Evolutionary conservation across 2,888 invertebrate genomes (phyloP), one percentile per base, ranked within the genome.

Genomic region (Matsumyia berberina): DNA sequence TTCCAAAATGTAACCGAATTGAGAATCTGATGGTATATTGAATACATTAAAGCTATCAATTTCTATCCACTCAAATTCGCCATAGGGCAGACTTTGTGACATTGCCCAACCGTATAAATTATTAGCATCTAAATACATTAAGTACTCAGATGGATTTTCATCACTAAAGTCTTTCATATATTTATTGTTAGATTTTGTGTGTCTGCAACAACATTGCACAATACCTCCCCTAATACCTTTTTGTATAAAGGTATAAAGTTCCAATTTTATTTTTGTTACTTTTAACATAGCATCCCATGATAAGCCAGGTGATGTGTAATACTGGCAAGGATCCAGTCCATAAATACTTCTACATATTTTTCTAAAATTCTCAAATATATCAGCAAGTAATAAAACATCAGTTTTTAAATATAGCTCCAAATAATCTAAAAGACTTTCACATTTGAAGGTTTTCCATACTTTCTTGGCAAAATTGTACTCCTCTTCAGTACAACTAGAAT

Each of bases 61-160:
- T 24, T 24, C 24, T 24, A 24, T 0, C 35, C 57, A 57, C 8
- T 57, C 29, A 39, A 57, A 57, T 33, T 57, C 17, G 4, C 11
- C 17, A 15, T 57, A 37, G 7, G 37, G 57, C 12, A 57, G 37
- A 6, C 6, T 11, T 57, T 57, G 12, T 33, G 37, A 35, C 57
- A 57, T 57, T 57, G 37, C 37, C 33, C 19, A 57, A 33, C 37
- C 57, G n/a, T 35, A 37, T 12, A 35, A 15, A 9, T 57, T 57
- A 33, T 33, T 35, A 11, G 57, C 58, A 35, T 58, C 58, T 17
- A 58, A 39, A 24, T 58, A 58, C 6, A 58, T 24, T 1, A 39
- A n/a, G 37, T 58, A 58, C 24, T 24, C 24, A 24, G 24, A 24
- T 4, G 24, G 24, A 24, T 24, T 24, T 24, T 24, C 24, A 3